phyloP scores from a whole-genome alignment of 2,797 vertebrate species.

The Tragelaphus oryx region DNA sequence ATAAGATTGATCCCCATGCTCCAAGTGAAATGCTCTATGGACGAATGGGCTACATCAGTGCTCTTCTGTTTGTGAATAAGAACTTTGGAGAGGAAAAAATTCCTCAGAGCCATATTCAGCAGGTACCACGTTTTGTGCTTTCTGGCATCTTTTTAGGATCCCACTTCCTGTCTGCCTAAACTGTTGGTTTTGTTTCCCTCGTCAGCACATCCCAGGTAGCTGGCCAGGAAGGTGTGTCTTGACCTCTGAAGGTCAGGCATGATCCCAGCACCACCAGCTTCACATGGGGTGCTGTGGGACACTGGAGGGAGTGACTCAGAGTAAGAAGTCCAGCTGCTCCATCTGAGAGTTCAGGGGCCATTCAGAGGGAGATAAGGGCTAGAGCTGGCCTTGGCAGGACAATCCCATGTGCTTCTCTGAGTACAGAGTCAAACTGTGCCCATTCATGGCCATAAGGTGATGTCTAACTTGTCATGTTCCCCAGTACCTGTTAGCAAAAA shows the following conservation, averaged over 20 bases:
- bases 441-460: background rate
- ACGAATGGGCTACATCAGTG: conserved; percentile 91
- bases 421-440: background rate
- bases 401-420: background rate
- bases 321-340: background rate
- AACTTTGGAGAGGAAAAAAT: conserved; percentile 91
- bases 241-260: background rate
- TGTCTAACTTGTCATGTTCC: background rate
- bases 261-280: background rate
- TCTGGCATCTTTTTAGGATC: background rate
- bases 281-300: background rate
- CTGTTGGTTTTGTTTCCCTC: background rate
- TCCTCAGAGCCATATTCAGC: conserved; percentile 90
- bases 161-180: background rate
- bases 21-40: conserved; percentile 95
- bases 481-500: background rate
- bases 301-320: background rate
- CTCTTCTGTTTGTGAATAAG: conserved; percentile 94
- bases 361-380: background rate
- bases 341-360: background rate
- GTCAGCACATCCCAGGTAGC: background rate
- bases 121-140: conserved; percentile 81
- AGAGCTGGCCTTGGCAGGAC: background rate
- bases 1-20: conserved; percentile 83
- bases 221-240: background rate